Evolutionary conservation across 2,797 vertebrate species (phyloP).

Genomic region (Acrossocheilus wenchowensis): DNA sequence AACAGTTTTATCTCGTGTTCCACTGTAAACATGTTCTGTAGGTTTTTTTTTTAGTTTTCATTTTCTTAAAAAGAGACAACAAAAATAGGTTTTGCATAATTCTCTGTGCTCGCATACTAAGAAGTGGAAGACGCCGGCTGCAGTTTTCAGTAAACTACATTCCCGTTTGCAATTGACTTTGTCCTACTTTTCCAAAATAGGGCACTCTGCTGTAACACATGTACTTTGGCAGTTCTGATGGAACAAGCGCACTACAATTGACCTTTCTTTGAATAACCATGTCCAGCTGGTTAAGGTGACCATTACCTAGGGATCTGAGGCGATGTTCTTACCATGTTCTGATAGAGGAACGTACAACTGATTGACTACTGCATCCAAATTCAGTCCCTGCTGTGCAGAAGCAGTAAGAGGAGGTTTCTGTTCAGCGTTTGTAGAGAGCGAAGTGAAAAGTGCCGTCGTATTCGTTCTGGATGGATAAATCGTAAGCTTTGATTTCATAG

Average conservation of each 20-base stretch:
- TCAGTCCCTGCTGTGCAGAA: constrained; percentile 41
- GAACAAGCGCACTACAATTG: constrained; percentile 81
- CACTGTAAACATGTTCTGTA: constrained; percentile 85
- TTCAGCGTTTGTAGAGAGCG: constrained; percentile 38
- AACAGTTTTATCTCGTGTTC: constrained; percentile 81
- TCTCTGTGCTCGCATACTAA: constrained; percentile 86
- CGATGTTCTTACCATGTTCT: constrained; percentile 49
- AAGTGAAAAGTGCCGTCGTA: constrained; percentile 65
- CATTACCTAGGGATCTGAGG: constrained; percentile 61
- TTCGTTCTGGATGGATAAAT: constrained; percentile 57
- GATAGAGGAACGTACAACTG: constrained; percentile 47
- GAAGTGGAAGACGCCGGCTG: constrained; percentile 91
- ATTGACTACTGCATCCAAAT: constrained; percentile 60
- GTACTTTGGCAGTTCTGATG: constrained; percentile 91
- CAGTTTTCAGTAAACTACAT: constrained; percentile 93
- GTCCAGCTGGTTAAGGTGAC: constrained; percentile 71
- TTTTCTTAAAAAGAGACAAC: constrained; percentile 81
- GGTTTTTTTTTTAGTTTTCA: constrained; percentile 63
- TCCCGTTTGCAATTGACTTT: constrained; percentile 91
- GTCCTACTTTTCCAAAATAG: constrained; percentile 89
- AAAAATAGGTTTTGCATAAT: constrained; percentile 89
- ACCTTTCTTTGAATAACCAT: constrained; percentile 68
- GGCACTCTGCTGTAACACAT: constrained; percentile 88
- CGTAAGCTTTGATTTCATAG: constrained; percentile 47
- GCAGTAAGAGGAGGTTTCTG: constrained; percentile 56